Base-by-base conservation (phyloP, 1,140 invertebrate species). In the Scylla paramamosain region DNA sequence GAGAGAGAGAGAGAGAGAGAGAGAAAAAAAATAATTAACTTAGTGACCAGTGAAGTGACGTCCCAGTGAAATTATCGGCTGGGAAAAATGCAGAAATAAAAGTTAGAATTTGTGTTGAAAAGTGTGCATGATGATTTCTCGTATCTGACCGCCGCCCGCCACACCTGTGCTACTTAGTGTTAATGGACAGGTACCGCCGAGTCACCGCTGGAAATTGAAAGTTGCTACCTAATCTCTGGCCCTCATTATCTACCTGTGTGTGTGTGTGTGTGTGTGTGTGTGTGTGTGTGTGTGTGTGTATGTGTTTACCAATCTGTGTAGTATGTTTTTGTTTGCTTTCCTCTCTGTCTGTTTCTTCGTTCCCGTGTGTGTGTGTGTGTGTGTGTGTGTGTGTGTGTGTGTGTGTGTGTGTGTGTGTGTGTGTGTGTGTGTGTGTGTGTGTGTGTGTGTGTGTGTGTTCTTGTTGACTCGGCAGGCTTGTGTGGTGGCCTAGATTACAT, bases 201-300 rank as follows among this genome's bases (percentile, higher is more conserved):
- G 67, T 77, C 67, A 77, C 6, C 12, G 25, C 67, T 7, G 4
- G 67, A n/a, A n/a, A n/a, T n/a, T 77, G 67, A 77, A 77, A 77
- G 67, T 77, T 14, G 52, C 52, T 59, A 59, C 52, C 52, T 59
- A 12, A 59, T 59, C 52, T 59, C 16, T 59, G 16, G 10, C 25
- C 67, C 67, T 77, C 67, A 77, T 77, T 77, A 77, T 77, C 12
- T 77, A 20, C n/a, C 12, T 77, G 67, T 77, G 67, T 77, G 67
- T 77, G 67, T 77, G 67, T 77, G 67, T 77, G 67, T 77, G 67
- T 77, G 67, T 77, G 67, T 77, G 67, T 77, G 67, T 77, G 67
- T 77, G 67, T 77, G 67, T 77, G 67, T 77, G 67, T 77, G 67
- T 77, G 67, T 77, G 67, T 77, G 67, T 77, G 67, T n/a, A 20